Evolutionary conservation across 2,797 vertebrate genomes (phyloP).

Genomic region (Odontamblyopus lacepedii): DNA sequence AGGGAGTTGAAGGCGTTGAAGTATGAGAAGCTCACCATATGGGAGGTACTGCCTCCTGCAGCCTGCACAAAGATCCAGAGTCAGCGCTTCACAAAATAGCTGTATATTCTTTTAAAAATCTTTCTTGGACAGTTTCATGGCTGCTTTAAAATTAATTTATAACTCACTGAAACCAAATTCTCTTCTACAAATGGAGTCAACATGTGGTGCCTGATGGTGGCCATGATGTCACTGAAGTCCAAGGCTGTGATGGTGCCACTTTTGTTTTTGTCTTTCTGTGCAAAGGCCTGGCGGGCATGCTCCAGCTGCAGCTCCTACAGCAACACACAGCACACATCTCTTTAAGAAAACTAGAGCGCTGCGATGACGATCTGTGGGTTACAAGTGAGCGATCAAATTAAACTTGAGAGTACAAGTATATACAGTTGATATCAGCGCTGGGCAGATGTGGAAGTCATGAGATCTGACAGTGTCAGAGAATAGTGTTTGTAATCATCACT

Average conservation of each 20-base stretch:
- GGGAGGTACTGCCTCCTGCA: conserved; percentile 92
- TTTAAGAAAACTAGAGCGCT: conserved; percentile 37
- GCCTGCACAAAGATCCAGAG: conserved; percentile 74
- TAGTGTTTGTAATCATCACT: conserved; percentile 63
- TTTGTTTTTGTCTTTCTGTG: conserved; percentile 92
- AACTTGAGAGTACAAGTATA: conserved; percentile 36
- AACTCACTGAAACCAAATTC: conserved; percentile 97
- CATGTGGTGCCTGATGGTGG: conserved; percentile 96
- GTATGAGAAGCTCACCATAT: conserved; percentile 99
- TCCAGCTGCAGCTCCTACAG: conserved; percentile 91
- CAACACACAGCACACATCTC: conserved; percentile 25
- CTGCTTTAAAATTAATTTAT: neutral
- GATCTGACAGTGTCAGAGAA: conserved; percentile 62
- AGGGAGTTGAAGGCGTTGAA: conserved; percentile 98
- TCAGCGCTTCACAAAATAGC: conserved; percentile 21
- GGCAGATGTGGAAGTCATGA: conserved; percentile 64
- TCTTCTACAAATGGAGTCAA: conserved; percentile 95
- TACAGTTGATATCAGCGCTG: conserved; percentile 40
- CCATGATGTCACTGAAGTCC: conserved; percentile 97
- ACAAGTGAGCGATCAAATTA: conserved; percentile 36
- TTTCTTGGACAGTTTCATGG: conserved; percentile 3
- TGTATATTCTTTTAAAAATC: conserved; percentile 7
- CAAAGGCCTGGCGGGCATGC: conserved; percentile 95
- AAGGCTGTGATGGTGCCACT: conserved; percentile 90
- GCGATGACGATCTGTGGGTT: conserved; percentile 41